Percentiles rank a stretch among this genome's conserved stretches.
Evolutionary conservation across 92 coral and sea anemone species (phyloP).

Genomic region (Paragorgia papillata): DNA sequence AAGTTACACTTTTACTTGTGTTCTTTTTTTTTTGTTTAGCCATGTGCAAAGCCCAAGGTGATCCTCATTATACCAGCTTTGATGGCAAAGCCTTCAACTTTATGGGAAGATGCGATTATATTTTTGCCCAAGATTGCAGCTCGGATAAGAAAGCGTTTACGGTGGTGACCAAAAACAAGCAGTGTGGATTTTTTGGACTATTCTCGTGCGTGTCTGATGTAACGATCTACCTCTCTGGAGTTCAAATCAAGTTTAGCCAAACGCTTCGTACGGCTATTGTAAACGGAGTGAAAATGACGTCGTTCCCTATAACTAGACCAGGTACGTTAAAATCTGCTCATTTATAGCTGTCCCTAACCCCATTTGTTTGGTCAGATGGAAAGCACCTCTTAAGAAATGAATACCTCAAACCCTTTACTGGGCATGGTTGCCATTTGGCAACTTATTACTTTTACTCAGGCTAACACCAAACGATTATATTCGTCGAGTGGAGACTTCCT

Average conservation of each 20-base stretch:
- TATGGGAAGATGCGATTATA: slow-evolving; percentile 15
- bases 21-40: slow-evolving; percentile 5
- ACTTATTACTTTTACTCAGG: too few relatives aligned
- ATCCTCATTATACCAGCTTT: slow-evolving; percentile 18
- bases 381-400: not conserved
- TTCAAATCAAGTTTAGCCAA: not conserved
- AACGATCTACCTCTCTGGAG: not conserved
- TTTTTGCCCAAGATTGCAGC: slow-evolving; percentile 15
- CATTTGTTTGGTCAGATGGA: not conserved
- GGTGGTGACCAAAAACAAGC: not conserved
- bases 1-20: too few relatives aligned
- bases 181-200: not conserved
- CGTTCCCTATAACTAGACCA: slow-evolving; percentile 6
- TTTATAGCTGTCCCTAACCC: not conserved
- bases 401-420: too few relatives aligned
- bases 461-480: too few relatives aligned
- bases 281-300: not conserved
- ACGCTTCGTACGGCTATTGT: slow-evolving; percentile 1
- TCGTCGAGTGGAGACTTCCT: too few relatives aligned
- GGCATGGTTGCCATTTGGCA: too few relatives aligned
- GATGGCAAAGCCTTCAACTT: slow-evolving; percentile 8
- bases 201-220: slow-evolving; percentile 7
- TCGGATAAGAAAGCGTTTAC: not conserved
- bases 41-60: slow-evolving; percentile 20
- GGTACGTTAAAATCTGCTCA: not conserved